A percentile compares a stretch with the other conserved stretches of the same genome.
Evolutionary conservation across 2,888 invertebrate species (phyloP).

Genomic region (Heterodera filipjevi): DNA sequence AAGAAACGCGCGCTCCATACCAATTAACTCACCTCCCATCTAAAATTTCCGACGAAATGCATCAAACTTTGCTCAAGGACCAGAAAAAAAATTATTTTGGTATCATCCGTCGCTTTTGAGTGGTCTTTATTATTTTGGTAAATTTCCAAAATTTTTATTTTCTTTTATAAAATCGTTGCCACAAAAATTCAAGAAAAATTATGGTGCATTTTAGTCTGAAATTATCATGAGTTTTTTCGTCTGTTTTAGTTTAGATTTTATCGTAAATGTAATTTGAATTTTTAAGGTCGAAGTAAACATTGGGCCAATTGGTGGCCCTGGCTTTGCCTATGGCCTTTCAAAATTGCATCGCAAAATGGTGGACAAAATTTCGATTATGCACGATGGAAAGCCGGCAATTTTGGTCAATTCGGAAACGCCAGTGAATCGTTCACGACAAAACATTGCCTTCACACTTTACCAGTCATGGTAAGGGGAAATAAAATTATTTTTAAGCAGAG

Average conservation of each 20-base stretch:
- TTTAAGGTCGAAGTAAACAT: constrained; percentile 26
- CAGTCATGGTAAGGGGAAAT: background rate
- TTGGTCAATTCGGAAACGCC: constrained; percentile 12
- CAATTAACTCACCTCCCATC: no score
- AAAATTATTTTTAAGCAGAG: background rate
- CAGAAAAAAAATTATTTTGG: no score
- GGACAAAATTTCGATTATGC: constrained; percentile 19
- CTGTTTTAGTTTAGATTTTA: background rate
- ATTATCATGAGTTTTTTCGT: background rate
- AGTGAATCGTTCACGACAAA: constrained; percentile 8
- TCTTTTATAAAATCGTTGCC: no score
- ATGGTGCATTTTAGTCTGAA: background rate
- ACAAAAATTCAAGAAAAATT: no score
- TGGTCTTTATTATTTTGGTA: no score
- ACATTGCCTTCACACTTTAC: constrained; percentile 9
- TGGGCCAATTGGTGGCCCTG: constrained; percentile 23
- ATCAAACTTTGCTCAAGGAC: no score
- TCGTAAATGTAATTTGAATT: background rate
- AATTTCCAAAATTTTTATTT: no score
- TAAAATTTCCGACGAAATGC: no score
- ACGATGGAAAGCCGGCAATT: constrained; percentile 1
- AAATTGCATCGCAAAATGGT: constrained; percentile 19
- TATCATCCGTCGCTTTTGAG: no score
- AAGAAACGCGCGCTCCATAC: no score
- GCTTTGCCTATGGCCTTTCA: constrained; percentile 16